Evolutionary conservation across 2,888 invertebrate genomes (phyloP), one percentile per base, ranked within the genome.

Genomic region (Coelinius sp.): DNA sequence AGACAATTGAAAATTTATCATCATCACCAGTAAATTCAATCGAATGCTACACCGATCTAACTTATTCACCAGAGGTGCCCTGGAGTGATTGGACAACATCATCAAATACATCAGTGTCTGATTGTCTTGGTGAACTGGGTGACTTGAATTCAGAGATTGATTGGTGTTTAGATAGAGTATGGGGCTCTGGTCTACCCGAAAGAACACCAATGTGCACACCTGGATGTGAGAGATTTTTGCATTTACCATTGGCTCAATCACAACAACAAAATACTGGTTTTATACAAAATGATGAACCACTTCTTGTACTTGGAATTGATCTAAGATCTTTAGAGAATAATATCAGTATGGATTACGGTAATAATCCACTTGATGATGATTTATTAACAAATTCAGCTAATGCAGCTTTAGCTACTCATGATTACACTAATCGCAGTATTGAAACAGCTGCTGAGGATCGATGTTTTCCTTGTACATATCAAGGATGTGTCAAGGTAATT

Each of bases 161-260:
- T 68, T 87, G 87, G 87, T 87, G 85, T 70, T 76, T 87, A 70
- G 86, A 87, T 71, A 81, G 78, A 70, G 84, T 90, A 25, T 88
- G 85, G 84, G 83, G 84, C 25, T 75, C 81, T 1, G 83, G 84
- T 22, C 81, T 89, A n/a, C 91, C 91, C 0, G 90, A 91, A 63
- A 89, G 89, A 65, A 91, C 91, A 0, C 89, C 90, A 2, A 86
- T 91, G 14, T 91, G 91, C 77, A 91, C 89, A 17, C 89, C 90
- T 22, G 89, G 89, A 25, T 91, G 91, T 78, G 89, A 89, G 64
- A 88, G 88, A 70, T 90, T 91, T 76, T 80, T 91, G 24, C 85
- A 87, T 73, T 77, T 87, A 62, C 86, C 86, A 7, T 68, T 86
- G 17, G 81, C 84, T 0, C 78, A 78, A 68, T 24, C 73, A n/a